Conservation (phyloP, 2,888 invertebrate species). For the Caenorhabditis japonica region DNA sequence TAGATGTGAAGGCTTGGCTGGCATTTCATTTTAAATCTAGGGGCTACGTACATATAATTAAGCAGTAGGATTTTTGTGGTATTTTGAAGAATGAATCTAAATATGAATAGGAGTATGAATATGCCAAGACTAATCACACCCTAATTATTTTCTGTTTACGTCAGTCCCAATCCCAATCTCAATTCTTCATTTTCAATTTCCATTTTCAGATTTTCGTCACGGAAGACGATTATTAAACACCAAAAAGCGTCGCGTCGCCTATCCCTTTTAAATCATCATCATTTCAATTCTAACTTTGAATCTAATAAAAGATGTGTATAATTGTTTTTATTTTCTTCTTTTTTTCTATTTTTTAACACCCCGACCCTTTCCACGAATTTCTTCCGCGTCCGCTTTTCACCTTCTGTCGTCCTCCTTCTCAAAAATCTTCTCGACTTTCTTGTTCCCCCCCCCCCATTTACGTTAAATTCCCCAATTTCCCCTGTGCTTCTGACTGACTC, state of each 20-base stretch:
- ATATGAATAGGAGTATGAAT: no score
- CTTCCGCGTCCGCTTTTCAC: conserved; percentile 29
- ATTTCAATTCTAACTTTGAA: conserved; percentile 14
- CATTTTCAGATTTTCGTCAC: conserved; percentile 67
- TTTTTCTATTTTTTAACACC: conserved; percentile 5
- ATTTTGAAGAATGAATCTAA: no score
- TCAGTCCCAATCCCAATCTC: neutral
- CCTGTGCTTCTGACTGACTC: conserved; percentile 47
- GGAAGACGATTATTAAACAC: conserved; percentile 68
- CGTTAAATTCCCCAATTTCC: no score
- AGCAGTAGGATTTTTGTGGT: no score
- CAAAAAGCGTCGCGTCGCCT: conserved; percentile 17
- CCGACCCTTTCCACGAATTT: conserved; percentile 18
- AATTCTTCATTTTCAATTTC: neutral
- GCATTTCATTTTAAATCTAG: no score
- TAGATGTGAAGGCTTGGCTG: no score
- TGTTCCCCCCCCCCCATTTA: conserved; percentile 18
- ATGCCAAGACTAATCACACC: no score
- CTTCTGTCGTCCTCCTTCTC: conserved; percentile 4
- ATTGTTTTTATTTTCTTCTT: conserved; percentile 42
- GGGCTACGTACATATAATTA: no score
- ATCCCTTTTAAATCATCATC: conserved; percentile 9
- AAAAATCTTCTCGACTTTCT: conserved; percentile 50
- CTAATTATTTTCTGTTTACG: conserved; percentile 7
- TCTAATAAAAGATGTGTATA: conserved; percentile 54